Conservation (phyloP, 2,888 invertebrate species). For the Dynastes tityus region DNA sequence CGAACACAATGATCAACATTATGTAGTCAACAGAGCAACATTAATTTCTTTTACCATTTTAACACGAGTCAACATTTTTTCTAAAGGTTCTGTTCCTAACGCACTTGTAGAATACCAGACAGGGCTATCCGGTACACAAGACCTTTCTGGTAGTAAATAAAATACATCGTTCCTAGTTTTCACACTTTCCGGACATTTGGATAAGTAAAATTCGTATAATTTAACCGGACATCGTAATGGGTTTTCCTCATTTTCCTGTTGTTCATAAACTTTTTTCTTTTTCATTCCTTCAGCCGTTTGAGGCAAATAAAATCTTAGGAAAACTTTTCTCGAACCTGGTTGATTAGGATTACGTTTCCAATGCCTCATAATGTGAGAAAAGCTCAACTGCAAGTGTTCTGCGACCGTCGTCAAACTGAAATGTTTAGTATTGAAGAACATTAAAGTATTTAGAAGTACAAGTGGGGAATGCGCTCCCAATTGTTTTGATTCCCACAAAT, state of each 20-base stretch:
- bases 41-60: conserved; percentile 91
- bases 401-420: conserved; percentile 91
- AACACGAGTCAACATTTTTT: conserved; percentile 90
- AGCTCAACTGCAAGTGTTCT: conserved; percentile 89
- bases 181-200: conserved; percentile 93
- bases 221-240: conserved; percentile 92
- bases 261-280: conserved; percentile 85
- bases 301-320: conserved; percentile 87
- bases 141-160: conserved; percentile 90
- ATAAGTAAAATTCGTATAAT: conserved; percentile 93
- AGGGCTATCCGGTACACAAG: conserved; percentile 92
- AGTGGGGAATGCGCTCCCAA: conserved; percentile 93
- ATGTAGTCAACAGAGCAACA: conserved; percentile 80
- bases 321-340: conserved; percentile 81
- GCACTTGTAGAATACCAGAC: conserved; percentile 93
- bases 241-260: conserved; percentile 90
- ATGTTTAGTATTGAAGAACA: conserved; percentile 95
- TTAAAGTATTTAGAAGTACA: conserved; percentile 88
- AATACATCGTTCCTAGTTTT: conserved; percentile 91
- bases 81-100: conserved; percentile 81
- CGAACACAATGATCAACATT: conserved; percentile 63
- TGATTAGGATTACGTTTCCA: conserved; percentile 85
- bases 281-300: conserved; percentile 80
- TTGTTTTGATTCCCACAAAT: conserved; percentile 94
- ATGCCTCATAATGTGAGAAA: conserved; percentile 93